Evolutionary conservation across 2,888 invertebrate genomes (phyloP).

Genomic region (Yponomeuta cagnagella): DNA sequence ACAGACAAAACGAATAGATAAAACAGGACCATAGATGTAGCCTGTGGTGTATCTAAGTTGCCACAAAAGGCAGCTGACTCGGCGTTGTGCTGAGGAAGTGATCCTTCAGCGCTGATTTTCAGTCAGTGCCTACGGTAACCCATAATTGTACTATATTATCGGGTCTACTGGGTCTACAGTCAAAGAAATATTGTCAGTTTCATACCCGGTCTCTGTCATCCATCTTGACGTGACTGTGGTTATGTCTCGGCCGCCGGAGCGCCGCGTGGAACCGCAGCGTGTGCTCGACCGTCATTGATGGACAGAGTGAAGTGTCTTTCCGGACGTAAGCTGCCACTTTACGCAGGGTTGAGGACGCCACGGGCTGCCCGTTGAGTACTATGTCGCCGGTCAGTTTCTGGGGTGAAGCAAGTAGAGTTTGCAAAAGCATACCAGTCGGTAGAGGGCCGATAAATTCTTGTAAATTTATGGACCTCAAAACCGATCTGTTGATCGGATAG

Average conservation of each 20-base stretch:
- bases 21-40: too few relatives aligned
- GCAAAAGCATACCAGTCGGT: background rate
- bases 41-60: too few relatives aligned
- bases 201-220: slow-evolving; percentile 84
- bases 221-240: slow-evolving; percentile 78
- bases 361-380: slow-evolving; percentile 89
- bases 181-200: slow-evolving; percentile 13
- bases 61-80: too few relatives aligned
- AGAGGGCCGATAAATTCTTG: too few relatives aligned
- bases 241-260: slow-evolving; percentile 78
- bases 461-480: too few relatives aligned
- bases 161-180: background rate
- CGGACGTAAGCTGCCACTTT: slow-evolving; percentile 85
- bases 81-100: too few relatives aligned
- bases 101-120: too few relatives aligned
- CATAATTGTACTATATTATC: too few relatives aligned
- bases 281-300: slow-evolving; percentile 92
- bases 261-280: slow-evolving; percentile 90
- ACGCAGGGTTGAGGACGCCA: slow-evolving; percentile 81
- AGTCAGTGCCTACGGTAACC: too few relatives aligned
- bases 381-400: slow-evolving; percentile 84
- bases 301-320: slow-evolving; percentile 85
- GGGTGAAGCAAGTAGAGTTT: slow-evolving; percentile 12
- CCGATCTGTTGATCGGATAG: too few relatives aligned
- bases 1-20: too few relatives aligned